These are phyloP conservation scores for Podiceps cristatus DNA, from an alignment of 2,113 vertebrate genomes.

Conservation along the genomic window DNA sequence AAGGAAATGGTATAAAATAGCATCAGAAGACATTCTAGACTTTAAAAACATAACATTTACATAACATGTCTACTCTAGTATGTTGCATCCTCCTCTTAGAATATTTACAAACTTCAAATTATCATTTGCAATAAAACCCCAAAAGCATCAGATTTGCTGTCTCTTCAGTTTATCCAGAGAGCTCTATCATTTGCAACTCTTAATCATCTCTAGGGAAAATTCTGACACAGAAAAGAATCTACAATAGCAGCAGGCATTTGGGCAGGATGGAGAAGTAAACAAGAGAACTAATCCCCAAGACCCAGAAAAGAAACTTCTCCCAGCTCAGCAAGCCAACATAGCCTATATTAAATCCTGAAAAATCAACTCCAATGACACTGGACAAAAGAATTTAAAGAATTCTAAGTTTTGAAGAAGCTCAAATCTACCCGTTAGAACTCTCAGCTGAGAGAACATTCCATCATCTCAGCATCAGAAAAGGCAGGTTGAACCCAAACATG, in stretches of 20 bases:
- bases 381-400: neutral
- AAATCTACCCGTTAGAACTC: neutral
- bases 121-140: neutral
- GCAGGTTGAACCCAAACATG: neutral
- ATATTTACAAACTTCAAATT: slow-evolving; percentile 20
- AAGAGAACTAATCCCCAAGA: neutral
- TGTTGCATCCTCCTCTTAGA: neutral
- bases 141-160: neutral
- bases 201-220: neutral
- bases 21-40: neutral
- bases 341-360: neutral
- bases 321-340: neutral
- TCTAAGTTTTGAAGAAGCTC: neutral
- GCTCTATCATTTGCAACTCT: neutral
- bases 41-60: slow-evolving; percentile 18
- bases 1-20: neutral
- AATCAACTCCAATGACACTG: neutral
- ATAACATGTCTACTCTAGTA: neutral
- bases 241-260: neutral
- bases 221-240: neutral
- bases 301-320: neutral
- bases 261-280: neutral
- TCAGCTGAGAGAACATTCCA: neutral
- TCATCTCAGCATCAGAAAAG: neutral
- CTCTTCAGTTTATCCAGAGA: neutral